Conservation (phyloP, 2,888 invertebrate species). For the Scrobipalpa costella region DNA sequence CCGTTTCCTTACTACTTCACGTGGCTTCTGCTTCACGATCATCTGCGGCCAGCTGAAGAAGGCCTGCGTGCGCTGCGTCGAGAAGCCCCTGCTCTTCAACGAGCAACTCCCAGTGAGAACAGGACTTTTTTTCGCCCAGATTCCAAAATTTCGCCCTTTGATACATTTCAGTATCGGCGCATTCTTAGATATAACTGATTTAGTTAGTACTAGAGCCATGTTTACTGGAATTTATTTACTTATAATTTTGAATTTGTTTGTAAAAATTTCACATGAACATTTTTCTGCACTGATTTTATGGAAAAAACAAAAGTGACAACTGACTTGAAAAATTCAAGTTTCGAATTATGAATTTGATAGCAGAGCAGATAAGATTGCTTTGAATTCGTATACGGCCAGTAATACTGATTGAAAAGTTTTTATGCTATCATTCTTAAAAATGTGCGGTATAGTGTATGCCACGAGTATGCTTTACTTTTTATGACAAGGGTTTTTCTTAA, state of each 20-base stretch:
- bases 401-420: not conserved
- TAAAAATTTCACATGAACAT: not conserved
- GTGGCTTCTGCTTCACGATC: not conserved
- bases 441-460: not conserved
- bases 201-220: not conserved
- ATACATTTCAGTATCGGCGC: not conserved
- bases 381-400: not conserved
- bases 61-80: not conserved
- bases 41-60: not conserved
- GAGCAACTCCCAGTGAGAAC: not conserved
- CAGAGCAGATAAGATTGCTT: not conserved
- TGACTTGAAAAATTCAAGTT: not conserved
- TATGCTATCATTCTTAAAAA: not conserved
- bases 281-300: not conserved
- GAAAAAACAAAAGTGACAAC: conserved; percentile 1
- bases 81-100: not conserved
- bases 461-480: not conserved
- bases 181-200: not conserved
- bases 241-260: not conserved
- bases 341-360: conserved; percentile 1
- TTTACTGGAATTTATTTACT: not conserved
- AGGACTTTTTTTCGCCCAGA: not conserved
- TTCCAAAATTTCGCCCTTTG: not conserved
- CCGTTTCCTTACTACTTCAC: not conserved
- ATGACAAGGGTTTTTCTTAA: not conserved